Percentiles rank a stretch among this genome's conserved stretches.
phyloP scores from a whole-genome alignment of 2,113 vertebrate species.

The Vulpes ferrilata region DNA sequence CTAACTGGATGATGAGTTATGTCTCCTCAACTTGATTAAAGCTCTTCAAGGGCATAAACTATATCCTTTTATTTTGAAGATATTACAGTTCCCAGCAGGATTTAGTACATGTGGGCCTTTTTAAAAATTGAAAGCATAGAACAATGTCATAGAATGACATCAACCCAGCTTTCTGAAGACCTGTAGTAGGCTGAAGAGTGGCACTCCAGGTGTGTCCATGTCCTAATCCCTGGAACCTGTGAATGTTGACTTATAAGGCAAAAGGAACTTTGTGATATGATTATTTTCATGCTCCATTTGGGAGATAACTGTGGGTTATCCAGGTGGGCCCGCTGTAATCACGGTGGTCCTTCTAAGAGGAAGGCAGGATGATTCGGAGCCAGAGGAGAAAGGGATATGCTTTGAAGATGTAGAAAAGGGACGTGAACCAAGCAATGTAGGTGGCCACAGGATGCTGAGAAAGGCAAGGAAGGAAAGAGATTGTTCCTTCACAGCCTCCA shows the following conservation, averaged over 20 bases:
- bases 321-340: background rate
- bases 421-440: background rate
- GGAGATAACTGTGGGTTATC: background rate
- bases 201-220: background rate
- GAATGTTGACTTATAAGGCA: background rate
- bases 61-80: background rate
- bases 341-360: background rate
- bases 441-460: background rate
- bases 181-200: background rate
- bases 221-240: background rate
- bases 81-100: background rate
- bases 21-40: background rate
- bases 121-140: conserved; percentile 5
- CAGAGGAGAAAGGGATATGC: background rate
- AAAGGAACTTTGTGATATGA: background rate
- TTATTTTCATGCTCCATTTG: background rate
- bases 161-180: background rate
- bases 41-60: background rate
- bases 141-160: background rate
- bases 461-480: background rate
- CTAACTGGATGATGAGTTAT: background rate
- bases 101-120: background rate
- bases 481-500: background rate
- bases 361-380: background rate
- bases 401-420: background rate